These are phyloP conservation scores for Drosophila asahinai DNA, from an alignment of 1,140 invertebrate species.

Conservation along the genomic window DNA sequence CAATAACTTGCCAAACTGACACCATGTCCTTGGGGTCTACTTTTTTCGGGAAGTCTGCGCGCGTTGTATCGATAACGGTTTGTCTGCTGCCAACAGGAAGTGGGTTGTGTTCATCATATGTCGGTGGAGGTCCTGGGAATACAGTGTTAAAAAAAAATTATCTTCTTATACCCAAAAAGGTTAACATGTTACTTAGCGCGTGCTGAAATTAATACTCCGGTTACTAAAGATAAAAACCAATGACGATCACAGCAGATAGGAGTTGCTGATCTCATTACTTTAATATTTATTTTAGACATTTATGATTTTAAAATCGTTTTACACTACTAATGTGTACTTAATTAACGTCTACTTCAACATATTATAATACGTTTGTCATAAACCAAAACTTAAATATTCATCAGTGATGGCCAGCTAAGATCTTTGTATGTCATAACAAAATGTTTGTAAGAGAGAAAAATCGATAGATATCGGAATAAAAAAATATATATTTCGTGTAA, in stretches of 20 bases:
- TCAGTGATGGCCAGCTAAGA: too few relatives aligned
- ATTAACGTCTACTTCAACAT: too few relatives aligned
- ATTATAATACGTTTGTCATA: too few relatives aligned
- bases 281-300: too few relatives aligned
- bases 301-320: too few relatives aligned
- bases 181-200: neutral
- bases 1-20: conserved; percentile 76
- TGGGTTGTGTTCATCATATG: conserved; percentile 47
- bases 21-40: conserved; percentile 63
- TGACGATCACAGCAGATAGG: neutral
- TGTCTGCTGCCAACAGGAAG: conserved; percentile 20
- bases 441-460: too few relatives aligned
- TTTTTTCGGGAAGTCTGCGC: conserved; percentile 45
- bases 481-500: too few relatives aligned
- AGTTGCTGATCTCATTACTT: neutral
- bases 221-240: neutral
- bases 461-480: too few relatives aligned
- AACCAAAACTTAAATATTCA: too few relatives aligned
- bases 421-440: too few relatives aligned
- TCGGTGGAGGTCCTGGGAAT: conserved; percentile 14
- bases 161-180: neutral
- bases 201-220: neutral
- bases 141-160: conserved; percentile 5
- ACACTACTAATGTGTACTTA: too few relatives aligned
- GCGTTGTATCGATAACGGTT: conserved; percentile 50